Base-by-base conservation (phyloP, 1,140 invertebrate species). In the Drosophila insularis region DNA sequence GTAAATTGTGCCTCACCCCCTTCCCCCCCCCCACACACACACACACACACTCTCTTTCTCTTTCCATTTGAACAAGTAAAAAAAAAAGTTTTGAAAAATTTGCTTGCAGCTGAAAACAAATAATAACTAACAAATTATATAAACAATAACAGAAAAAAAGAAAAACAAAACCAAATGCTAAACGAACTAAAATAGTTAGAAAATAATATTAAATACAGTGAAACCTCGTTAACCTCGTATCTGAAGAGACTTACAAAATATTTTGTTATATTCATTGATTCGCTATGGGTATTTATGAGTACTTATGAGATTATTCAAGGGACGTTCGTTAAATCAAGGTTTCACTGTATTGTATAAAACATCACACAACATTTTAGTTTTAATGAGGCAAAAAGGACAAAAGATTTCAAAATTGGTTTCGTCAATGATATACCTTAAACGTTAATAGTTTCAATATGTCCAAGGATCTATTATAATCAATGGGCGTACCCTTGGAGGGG, bases 171-270 rank as follows among this genome's bases (percentile, higher is more conserved):
- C 27, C 8, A 27, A 54, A 54, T 27, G 11, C 21, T 8, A 58
- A 35, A 58, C 37, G 21, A 39, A 59, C 11, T 32, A 59, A 59
- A 59, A 37, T 27, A 27, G 27, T 37, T 19, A 59, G 17, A 61
- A 39, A 40, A 61, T 39, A 61, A 17, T 43, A 17, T 43, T n/a
- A 27, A 60, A 61, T 11, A 61, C 27, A 27, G 27, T 27, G 27
- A 27, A 27, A 6, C 27, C 27, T 27, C 27, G 27, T 27, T 5
- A 27, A 27, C 23, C n/a, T n/a, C n/a, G 4, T 27, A 0, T 27
- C 23, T 4, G 0, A 27, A 4, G 2, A 27, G 23, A 27, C 23
- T n/a, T n/a, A n/a, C n/a, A n/a, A n/a, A n/a, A n/a, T n/a, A n/a
- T n/a, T n/a, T n/a, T n/a, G n/a, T n/a, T n/a, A n/a, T n/a, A n/a